Base-by-base conservation (phyloP, 2,113 vertebrate species). In the Chaetura pelagica region DNA sequence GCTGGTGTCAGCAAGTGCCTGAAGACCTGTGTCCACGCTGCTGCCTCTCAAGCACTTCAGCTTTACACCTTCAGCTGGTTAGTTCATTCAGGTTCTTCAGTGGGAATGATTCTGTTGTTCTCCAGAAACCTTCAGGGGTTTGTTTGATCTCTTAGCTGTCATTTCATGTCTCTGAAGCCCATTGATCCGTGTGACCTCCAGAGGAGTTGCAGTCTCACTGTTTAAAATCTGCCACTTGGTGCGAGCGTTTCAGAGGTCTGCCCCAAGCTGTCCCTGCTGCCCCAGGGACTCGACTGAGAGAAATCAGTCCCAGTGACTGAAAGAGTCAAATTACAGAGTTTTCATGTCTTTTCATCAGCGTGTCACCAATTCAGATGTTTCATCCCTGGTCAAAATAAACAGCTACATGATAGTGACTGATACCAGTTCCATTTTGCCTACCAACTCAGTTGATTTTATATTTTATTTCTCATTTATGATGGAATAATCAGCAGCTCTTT, bases 401-500 rank as follows among this genome's bases (percentile, higher is more conserved):
- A 87, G 95, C 84, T 76, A 4, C 3, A 51, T 75, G 59, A 19
- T 90, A 95, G 87, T 78, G 96, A 97, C 59, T 97, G 96, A 95
- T 98, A 98, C 98, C 98, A 98, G 98, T 98, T 98, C 98, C 97
- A 98, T 98, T 98, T 98, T 98, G 89, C 96, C 96, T 96, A 82
- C 96, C 91, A 91, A 87, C 96, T 98, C 94, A 94, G 96, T 98
- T 98, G 96, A 97, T 98, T 97, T 97, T 91, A 95, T 97, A 97
- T 95, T 97, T 98, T 97, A 97, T 98, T 98, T 98, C 96, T 97
- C 97, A 98, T 98, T 98, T 97, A 98, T 98, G 98, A 97, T 98
- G 98, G 98, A 98, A 98, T 99, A 99, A 99, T 98, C 98, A 99
- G 99, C 98, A 99, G 99, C 99, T 99, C 99, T 99, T 98, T 96